Evolutionary conservation across 2,888 invertebrate genomes (phyloP).

Genomic region (Beris morrisii): DNA sequence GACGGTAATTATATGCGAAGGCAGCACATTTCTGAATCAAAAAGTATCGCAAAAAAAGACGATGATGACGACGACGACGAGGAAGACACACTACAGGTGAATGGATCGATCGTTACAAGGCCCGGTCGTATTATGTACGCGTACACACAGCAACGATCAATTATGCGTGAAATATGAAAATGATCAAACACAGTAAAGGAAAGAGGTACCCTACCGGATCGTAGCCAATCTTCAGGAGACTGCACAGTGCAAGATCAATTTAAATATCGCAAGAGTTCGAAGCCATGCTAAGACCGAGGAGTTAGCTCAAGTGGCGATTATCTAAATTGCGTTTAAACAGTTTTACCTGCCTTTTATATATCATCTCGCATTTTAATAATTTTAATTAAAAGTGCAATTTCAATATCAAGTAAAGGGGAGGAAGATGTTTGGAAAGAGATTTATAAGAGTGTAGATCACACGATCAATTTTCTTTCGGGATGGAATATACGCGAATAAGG

Average conservation of each 20-base stretch:
- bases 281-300: conserved; percentile 4
- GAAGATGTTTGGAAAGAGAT: conserved; percentile 19
- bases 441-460: conserved; percentile 33
- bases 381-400: conserved; percentile 36
- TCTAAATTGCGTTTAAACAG: conserved; percentile 33
- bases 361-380: conserved; percentile 28
- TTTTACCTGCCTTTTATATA: conserved; percentile 13
- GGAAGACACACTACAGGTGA: conserved; percentile 3
- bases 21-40: conserved; percentile 22
- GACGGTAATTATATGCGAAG: conserved; percentile 23
- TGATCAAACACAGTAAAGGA: conserved; percentile 30
- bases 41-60: conserved; percentile 9
- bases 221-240: background rate
- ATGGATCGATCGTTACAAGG: conserved; percentile 20
- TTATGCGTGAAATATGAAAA: conserved; percentile 41
- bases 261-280: conserved; percentile 27
- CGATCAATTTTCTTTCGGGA: conserved; percentile 9
- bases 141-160: conserved; percentile 34
- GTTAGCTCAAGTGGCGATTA: conserved; percentile 32
- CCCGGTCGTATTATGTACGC: background rate
- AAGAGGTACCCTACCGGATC: conserved; percentile 25
- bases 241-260: conserved; percentile 33
- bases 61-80: no score
- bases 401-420: conserved; percentile 17
- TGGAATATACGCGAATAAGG: no score